Percentiles rank a stretch among this genome's conserved stretches.
Evolutionary conservation across 2,797 vertebrate genomes (phyloP).

Genomic region (Clarias fuscus): DNA sequence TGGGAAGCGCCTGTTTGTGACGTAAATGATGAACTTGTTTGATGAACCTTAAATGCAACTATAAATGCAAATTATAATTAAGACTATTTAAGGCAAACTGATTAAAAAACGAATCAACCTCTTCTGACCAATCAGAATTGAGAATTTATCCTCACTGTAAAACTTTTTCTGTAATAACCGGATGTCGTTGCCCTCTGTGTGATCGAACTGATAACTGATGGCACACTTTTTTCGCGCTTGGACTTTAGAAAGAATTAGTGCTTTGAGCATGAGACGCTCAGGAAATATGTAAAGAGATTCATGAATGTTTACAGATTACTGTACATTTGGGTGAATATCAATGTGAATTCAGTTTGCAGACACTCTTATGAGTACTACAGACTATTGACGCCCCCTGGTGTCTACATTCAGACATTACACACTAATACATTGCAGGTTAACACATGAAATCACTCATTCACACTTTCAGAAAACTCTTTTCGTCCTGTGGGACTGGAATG

Average conservation of each 20-base stretch:
- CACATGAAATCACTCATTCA: not conserved
- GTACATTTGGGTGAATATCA: not conserved
- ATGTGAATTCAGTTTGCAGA: not conserved
- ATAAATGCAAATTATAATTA: not conserved
- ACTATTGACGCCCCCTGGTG: conserved; percentile 18
- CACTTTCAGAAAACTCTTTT: not conserved
- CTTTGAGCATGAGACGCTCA: not conserved
- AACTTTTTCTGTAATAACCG: too few relatives aligned
- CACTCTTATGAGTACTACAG: not conserved
- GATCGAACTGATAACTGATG: not conserved
- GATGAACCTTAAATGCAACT: not conserved
- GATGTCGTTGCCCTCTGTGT: not conserved
- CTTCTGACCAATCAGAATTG: too few relatives aligned
- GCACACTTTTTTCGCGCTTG: too few relatives aligned
- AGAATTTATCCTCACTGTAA: not conserved
- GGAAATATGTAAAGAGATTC: not conserved
- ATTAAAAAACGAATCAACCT: not conserved
- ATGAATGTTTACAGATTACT: not conserved
- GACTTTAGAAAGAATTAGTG: too few relatives aligned
- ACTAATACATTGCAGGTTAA: not conserved
- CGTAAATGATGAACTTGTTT: not conserved
- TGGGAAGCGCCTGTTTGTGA: not conserved
- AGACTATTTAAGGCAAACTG: too few relatives aligned
- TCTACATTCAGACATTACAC: not conserved
- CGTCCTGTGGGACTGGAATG: not conserved